A percentile compares a stretch with the other conserved stretches of the same genome.
Evolutionary conservation across 2,888 invertebrate species (phyloP).

Genomic region (Temnothorax rugatulus): DNA sequence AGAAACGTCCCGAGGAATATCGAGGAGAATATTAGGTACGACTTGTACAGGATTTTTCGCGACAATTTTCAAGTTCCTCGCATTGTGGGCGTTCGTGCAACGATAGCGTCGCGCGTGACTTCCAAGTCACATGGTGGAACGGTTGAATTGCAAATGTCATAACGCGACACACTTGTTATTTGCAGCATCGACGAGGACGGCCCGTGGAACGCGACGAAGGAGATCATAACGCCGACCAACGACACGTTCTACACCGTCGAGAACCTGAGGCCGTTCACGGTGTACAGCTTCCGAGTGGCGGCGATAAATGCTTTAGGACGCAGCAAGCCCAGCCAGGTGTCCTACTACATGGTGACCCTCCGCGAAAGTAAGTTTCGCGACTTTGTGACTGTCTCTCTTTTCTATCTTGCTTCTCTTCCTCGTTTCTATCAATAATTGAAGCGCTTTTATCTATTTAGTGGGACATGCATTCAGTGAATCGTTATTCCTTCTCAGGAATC

Average conservation of each 20-base stretch:
- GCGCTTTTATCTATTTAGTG: background rate
- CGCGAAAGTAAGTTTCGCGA: conserved; percentile 88
- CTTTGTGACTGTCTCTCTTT: conserved; percentile 45
- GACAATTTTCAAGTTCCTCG: background rate
- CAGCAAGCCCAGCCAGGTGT: conserved; percentile 90
- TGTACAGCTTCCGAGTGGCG: conserved; percentile 91
- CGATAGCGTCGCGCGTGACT: conserved; percentile 1
- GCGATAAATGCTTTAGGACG: conserved; percentile 91
- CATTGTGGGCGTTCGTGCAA: background rate
- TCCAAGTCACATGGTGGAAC: background rate
- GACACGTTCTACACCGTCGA: conserved; percentile 90
- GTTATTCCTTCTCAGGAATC: background rate
- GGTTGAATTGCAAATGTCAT: conserved; percentile 35
- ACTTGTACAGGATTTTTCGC: background rate
- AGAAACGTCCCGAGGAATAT: background rate
- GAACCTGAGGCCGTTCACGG: conserved; percentile 91
- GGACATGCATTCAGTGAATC: background rate
- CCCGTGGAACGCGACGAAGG: conserved; percentile 89
- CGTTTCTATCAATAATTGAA: background rate
- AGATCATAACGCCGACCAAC: conserved; percentile 89
- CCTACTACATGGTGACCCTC: conserved; percentile 91
- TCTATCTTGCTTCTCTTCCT: background rate
- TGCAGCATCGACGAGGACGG: conserved; percentile 91
- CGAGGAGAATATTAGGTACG: background rate
- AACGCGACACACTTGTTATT: conserved; percentile 71